Percentiles rank a stretch among this genome's conserved stretches.
Evolutionary conservation across 2,888 invertebrate genomes (phyloP).

Genomic region (Serrognathus titanus): DNA sequence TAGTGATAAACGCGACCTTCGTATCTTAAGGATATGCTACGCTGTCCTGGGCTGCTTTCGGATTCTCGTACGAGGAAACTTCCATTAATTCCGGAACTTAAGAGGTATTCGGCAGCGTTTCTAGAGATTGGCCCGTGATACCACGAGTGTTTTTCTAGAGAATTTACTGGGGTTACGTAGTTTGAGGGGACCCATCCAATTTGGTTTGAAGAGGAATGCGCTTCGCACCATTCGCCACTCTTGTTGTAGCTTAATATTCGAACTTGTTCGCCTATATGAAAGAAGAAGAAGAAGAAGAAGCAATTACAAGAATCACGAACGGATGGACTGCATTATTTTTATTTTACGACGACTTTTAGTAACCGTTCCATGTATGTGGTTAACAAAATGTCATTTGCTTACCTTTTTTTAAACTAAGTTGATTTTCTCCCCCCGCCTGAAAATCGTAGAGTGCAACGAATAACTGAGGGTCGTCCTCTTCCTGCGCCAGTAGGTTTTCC

Average conservation of each 20-base stretch:
- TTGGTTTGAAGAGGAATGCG: slow-evolving; percentile 82
- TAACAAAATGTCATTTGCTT: too few species aligned
- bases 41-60: slow-evolving; percentile 93
- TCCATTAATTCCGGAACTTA: slow-evolving; percentile 98
- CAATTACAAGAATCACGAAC: too few species aligned
- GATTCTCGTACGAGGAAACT: slow-evolving; percentile 97
- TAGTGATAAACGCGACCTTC: slow-evolving; percentile 99
- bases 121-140: slow-evolving; percentile 96
- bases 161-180: slow-evolving; percentile 97
- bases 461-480: slow-evolving; percentile 91
- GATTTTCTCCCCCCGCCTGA: slow-evolving; percentile 96
- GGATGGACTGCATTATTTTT: too few species aligned
- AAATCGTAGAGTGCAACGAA: slow-evolving; percentile 99
- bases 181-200: slow-evolving; percentile 99
- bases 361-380: too few species aligned
- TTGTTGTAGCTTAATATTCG: slow-evolving; percentile 97
- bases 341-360: too few species aligned
- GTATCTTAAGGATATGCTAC: slow-evolving; percentile 70
- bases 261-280: slow-evolving; percentile 82
- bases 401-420: slow-evolving; percentile 93
- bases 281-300: too few species aligned
- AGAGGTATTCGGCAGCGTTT: slow-evolving; percentile 95
- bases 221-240: slow-evolving; percentile 99
- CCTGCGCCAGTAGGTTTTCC: slow-evolving; percentile 86
- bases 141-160: slow-evolving; percentile 98